These are phyloP conservation scores for Catocala sponsa DNA, from an alignment of 2,888 invertebrate genomes.

Conservation along the genomic window DNA sequence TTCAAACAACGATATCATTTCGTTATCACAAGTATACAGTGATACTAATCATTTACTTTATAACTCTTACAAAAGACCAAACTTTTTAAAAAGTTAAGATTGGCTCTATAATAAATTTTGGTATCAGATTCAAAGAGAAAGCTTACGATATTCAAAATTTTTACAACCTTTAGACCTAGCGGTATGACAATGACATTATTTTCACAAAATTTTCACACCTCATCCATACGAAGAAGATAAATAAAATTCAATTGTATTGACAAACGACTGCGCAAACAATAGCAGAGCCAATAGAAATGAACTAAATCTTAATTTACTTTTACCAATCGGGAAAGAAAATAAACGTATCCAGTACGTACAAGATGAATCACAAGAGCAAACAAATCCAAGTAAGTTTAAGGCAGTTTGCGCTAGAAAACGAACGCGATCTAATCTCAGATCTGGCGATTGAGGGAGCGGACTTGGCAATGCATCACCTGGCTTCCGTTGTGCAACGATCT, in stretches of 20 bases:
- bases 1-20: no score
- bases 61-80: no score
- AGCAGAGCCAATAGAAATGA: conserved; percentile 33
- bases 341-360: conserved; percentile 48
- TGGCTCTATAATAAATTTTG: no score
- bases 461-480: conserved; percentile 84
- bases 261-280: conserved; percentile 35
- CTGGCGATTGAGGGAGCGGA: conserved; percentile 76
- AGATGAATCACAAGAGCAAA: conserved; percentile 69
- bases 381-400: conserved; percentile 68
- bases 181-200: conserved; percentile 19
- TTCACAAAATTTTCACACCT: conserved; percentile 35
- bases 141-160: not conserved
- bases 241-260: conserved; percentile 44
- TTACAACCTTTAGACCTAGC: conserved; percentile 17
- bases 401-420: conserved; percentile 76
- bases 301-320: conserved; percentile 62
- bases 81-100: no score
- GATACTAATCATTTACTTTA: no score
- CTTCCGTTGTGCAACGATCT: conserved; percentile 84
- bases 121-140: conserved; percentile 33
- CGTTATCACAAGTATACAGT: no score
- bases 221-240: conserved; percentile 20
- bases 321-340: conserved; percentile 58
- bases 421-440: conserved; percentile 79